Evolutionary conservation across 2,113 vertebrate species (phyloP).

Genomic region (Redunca redunca): DNA sequence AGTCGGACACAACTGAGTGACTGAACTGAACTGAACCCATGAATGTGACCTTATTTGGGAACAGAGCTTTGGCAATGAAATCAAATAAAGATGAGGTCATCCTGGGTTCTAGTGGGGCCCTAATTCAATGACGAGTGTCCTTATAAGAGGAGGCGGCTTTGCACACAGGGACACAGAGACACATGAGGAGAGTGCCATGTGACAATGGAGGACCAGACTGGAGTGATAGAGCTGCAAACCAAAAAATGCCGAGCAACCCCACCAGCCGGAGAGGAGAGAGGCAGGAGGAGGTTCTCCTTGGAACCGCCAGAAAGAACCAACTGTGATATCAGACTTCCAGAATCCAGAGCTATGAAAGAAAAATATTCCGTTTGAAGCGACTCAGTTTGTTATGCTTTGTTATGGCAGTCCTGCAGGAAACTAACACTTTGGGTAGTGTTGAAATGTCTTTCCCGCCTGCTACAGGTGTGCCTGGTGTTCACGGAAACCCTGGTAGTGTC

Average conservation of each 20-base stretch:
- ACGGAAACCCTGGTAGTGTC: background rate
- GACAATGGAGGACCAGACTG: background rate
- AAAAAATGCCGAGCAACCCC: background rate
- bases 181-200: background rate
- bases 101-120: background rate
- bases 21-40: background rate
- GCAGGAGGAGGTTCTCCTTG: background rate
- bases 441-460: background rate
- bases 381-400: background rate
- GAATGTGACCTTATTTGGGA: background rate
- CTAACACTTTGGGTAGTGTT: background rate
- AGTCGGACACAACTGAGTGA: no score
- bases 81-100: background rate
- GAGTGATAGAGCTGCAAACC: background rate
- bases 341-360: background rate
- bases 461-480: background rate
- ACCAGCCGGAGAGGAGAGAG: background rate
- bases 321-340: background rate
- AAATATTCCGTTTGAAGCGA: background rate
- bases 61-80: background rate
- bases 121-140: background rate
- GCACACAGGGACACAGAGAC: background rate
- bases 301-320: background rate
- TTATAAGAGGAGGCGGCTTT: background rate
- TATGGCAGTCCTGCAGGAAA: background rate